These are phyloP conservation scores for Galbula dea DNA, from an alignment of 2,113 vertebrate genomes.

Conservation along the genomic window DNA sequence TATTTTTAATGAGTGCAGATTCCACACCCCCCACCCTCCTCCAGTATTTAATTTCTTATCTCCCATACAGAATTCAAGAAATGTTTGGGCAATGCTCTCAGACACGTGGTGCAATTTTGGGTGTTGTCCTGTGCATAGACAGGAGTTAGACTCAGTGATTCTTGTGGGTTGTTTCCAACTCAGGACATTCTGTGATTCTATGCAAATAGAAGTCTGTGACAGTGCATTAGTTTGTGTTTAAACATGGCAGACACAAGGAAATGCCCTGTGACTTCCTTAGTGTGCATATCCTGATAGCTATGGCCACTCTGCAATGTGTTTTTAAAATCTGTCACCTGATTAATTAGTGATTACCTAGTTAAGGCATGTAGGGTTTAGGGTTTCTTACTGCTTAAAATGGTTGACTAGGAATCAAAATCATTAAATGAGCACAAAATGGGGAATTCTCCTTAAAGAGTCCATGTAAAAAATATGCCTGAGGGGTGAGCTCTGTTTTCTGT, in stretches of 20 bases:
- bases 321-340: neutral
- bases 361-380: neutral
- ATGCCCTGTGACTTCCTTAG: neutral
- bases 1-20: neutral
- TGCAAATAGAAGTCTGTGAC: neutral
- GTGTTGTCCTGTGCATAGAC: too few species aligned
- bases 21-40: accelerated
- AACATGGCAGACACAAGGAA: neutral
- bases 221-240: neutral
- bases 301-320: neutral
- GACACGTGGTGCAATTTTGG: too few species aligned
- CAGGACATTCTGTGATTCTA: too few species aligned
- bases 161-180: too few species aligned
- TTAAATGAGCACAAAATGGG: neutral
- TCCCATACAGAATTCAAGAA: neutral
- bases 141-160: too few species aligned
- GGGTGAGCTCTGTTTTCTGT: neutral
- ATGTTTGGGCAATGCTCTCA: too few species aligned
- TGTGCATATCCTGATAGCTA: neutral
- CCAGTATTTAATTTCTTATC: neutral
- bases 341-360: neutral
- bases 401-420: neutral
- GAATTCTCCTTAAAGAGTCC: neutral
- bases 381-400: neutral
- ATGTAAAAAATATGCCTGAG: neutral